Base-by-base conservation (phyloP, 2,888 invertebrate genomes). In the Melolontha melolontha region DNA sequence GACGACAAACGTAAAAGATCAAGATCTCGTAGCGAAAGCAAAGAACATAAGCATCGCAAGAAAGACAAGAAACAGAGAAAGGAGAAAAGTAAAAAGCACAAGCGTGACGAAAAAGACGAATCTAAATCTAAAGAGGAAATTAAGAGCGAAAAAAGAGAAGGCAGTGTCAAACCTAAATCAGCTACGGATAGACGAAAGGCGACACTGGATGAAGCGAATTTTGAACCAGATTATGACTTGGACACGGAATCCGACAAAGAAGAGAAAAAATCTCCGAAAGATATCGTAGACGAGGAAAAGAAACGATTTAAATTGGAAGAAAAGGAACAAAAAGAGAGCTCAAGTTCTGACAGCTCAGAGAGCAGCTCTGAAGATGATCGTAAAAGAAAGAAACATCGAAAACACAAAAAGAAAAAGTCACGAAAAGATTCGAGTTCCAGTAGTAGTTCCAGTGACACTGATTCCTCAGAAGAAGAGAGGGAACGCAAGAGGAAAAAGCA, bases 151-250 rank as follows among this genome's bases (percentile, higher is more conserved):
- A 40, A 72, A 64, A 29, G 64, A 54, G 42, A 70, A 54, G 39
- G 55, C 62, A 55, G 34, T 12, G 17, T 51, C 2, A 75, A 73
- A 47, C 68, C 73, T 7, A 75, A 70, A 66, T 68, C 75, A 8
- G 70, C 76, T 0, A 78, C 79, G 17, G 78, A 79, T 70, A 75
- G 89, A 71, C 90, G 91, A 74, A 90, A 91, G 75, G 87, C 90
- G 7, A 87, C 88, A 5, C 81, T 92, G 47, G 91, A 92, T 75
- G 92, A 92, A 81, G 88, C 91, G 0, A 90, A 86, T 77, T 92
- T 92, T 77, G 92, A 90, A 76, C 92, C 91, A 0, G 92, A 92
- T 78, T 92, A 92, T 79, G 92, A 92, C 72, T 85, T 89, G 5
- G 91, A 91, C 69, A 87, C 85, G 16, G 91, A 91, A 74, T 84